Evolutionary conservation across 1,140 invertebrate species (phyloP).

Genomic region (Metaphire vulgaris): DNA sequence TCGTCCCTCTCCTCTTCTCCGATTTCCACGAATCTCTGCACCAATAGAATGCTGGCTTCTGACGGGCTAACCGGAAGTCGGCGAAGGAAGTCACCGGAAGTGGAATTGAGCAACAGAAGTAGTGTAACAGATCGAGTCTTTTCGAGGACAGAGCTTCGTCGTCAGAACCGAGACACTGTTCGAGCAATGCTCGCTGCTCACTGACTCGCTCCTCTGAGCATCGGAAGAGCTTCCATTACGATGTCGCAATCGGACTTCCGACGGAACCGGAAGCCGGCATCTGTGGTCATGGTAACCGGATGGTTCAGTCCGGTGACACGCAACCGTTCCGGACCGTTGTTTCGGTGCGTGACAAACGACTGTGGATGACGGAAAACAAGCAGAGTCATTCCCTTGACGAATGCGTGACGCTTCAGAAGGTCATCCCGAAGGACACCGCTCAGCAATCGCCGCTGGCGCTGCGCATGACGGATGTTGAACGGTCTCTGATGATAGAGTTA

Average conservation of each 20-base stretch:
- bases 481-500: too few relatives aligned
- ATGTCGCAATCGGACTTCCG: background rate
- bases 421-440: too few relatives aligned
- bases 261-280: background rate
- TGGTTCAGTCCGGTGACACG: background rate
- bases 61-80: constrained; percentile 9
- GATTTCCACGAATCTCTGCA: too few relatives aligned
- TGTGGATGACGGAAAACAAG: background rate
- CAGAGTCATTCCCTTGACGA: background rate
- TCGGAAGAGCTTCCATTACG: constrained; percentile 22
- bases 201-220: constrained; percentile 1
- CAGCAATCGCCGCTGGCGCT: too few relatives aligned
- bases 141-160: too few relatives aligned
- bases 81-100: constrained; percentile 5
- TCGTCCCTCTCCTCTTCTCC: too few relatives aligned
- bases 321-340: background rate
- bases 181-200: too few relatives aligned
- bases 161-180: too few relatives aligned
- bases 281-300: background rate
- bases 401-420: background rate
- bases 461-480: too few relatives aligned
- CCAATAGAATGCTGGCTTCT: background rate
- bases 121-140: too few relatives aligned
- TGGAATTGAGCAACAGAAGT: too few relatives aligned
- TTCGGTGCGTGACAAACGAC: background rate